A percentile compares a stretch with the other conserved stretches of the same genome.
Conservation (phyloP, 2,113 vertebrate species). For the Pseudopodoces humilis region DNA sequence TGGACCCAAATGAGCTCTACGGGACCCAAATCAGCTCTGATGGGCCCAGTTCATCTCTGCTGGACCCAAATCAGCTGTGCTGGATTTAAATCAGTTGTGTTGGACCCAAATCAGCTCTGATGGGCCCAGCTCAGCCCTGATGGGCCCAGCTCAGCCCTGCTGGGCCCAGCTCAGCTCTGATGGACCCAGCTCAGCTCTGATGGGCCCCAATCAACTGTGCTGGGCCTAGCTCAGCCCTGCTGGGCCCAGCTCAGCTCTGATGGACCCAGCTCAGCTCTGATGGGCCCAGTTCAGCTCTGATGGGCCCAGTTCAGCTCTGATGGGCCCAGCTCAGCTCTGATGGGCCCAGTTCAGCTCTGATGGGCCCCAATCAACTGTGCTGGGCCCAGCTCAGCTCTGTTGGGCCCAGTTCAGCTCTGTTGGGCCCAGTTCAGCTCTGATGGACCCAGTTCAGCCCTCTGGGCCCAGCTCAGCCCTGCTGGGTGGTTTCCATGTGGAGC, state of each 20-base stretch:
- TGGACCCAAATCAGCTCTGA: background rate
- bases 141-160: background rate
- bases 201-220: background rate
- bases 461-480: background rate
- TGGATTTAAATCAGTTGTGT: accelerated
- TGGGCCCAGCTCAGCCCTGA: background rate
- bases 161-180: accelerated
- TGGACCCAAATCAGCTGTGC: background rate
- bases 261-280: accelerated
- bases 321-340: accelerated
- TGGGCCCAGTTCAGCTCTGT: accelerated
- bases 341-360: accelerated
- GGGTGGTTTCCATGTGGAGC: accelerated
- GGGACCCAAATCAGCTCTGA: accelerated
- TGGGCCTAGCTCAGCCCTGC: accelerated
- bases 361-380: accelerated
- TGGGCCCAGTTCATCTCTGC: background rate
- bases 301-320: accelerated
- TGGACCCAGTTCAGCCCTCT: background rate
- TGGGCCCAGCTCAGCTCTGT: accelerated
- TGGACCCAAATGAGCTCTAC: no score
- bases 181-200: accelerated
- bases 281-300: no score
- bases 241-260: accelerated
- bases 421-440: accelerated